These are phyloP conservation scores for Stegastes partitus DNA, from an alignment of 2,113 vertebrate species.

Conservation along the genomic window DNA sequence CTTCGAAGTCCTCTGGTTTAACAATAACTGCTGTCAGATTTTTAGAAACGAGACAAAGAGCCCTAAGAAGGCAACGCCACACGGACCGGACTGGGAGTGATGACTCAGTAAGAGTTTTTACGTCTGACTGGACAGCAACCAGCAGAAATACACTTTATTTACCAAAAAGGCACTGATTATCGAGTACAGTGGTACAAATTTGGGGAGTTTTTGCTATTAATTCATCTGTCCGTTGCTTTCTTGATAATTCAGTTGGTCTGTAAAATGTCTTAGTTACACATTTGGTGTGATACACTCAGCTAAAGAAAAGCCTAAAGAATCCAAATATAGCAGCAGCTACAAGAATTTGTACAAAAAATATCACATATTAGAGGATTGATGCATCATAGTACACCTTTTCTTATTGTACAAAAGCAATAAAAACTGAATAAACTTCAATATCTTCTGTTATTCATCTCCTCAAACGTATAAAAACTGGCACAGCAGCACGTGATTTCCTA, in stretches of 20 bases:
- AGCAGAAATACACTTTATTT: neutral
- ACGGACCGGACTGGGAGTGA: conserved; percentile 5
- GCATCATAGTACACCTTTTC: too few species aligned
- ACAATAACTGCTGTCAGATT: conserved; percentile 21
- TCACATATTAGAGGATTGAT: too few species aligned
- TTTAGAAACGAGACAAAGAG: conserved; percentile 2
- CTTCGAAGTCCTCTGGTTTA: conserved; percentile 16
- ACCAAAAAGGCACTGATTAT: neutral
- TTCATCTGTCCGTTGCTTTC: neutral
- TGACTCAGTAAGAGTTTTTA: neutral
- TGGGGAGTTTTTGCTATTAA: neutral
- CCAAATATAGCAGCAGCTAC: too few species aligned
- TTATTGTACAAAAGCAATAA: neutral
- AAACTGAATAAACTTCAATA: neutral
- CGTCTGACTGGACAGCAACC: neutral
- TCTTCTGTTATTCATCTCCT: neutral
- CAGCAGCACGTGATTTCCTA: conserved; percentile 1
- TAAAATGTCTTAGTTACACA: neutral
- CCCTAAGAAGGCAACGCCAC: neutral
- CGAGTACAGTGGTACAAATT: neutral
- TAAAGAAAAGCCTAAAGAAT: too few species aligned
- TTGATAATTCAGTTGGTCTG: neutral
- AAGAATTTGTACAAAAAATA: too few species aligned
- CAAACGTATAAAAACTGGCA: neutral
- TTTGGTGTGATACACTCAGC: too few species aligned